phyloP scores from a whole-genome alignment of 2,888 invertebrate species.

The Melanophora roralis region DNA sequence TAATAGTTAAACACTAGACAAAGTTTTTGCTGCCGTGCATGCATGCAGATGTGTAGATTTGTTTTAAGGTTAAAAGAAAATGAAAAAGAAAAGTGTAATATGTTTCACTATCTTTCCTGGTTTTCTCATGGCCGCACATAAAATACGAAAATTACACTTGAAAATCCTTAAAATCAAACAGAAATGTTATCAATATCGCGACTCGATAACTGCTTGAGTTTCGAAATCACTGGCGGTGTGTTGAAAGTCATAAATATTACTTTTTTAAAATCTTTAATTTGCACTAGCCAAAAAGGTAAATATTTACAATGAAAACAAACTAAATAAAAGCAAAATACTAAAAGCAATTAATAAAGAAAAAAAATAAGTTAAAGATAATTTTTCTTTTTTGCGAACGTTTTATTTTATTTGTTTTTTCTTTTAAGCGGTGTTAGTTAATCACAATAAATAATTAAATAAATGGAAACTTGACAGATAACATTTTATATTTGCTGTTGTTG shows the following conservation, averaged over 20 bases:
- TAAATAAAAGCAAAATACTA: slow-evolving; percentile 21
- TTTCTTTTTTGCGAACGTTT: neutral
- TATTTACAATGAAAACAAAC: neutral
- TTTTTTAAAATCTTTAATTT: slow-evolving; percentile 7
- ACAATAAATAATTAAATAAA: slow-evolving; percentile 11
- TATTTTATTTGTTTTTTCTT: neutral
- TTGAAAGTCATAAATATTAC: neutral
- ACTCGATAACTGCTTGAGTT: neutral
- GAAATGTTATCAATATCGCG: neutral
- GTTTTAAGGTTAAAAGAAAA: too few relatives aligned
- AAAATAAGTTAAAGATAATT: neutral
- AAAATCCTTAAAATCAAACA: neutral
- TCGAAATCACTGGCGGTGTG: neutral
- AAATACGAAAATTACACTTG: neutral
- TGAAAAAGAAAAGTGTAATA: too few relatives aligned
- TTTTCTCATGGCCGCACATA: neutral
- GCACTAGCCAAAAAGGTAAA: neutral
- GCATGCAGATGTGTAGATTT: too few relatives aligned
- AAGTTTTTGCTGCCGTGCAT: too few relatives aligned
- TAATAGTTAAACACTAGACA: too few relatives aligned
- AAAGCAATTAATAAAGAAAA: slow-evolving; percentile 2
- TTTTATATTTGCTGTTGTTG: neutral
- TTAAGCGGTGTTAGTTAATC: slow-evolving; percentile 18
- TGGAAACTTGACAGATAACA: slow-evolving; percentile 51
- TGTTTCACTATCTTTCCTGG: neutral